phyloP scores from a whole-genome alignment of 2,113 vertebrate species.

The Numenius arquata region DNA sequence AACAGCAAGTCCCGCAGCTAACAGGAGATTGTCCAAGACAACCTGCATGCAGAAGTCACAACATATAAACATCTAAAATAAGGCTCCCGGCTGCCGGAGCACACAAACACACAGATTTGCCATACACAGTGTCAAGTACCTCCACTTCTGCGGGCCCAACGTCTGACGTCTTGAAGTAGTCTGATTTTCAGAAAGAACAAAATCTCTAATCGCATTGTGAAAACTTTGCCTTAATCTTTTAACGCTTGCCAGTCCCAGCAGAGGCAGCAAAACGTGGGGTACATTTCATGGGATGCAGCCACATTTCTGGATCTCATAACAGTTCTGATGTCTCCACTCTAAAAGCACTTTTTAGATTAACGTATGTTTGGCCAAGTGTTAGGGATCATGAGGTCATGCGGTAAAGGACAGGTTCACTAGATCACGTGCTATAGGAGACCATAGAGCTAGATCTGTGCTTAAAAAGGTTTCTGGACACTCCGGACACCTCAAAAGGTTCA shows the following conservation, averaged over 20 bases:
- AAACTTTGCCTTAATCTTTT: not conserved
- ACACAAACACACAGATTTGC: not conserved
- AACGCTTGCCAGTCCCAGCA: not conserved
- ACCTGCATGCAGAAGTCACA: not conserved
- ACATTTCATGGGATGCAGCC: not conserved
- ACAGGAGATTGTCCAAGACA: not conserved
- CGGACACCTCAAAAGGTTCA: not conserved
- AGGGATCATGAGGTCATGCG: not conserved
- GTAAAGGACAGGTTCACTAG: not conserved
- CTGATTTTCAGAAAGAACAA: not conserved
- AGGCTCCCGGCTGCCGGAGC: not conserved
- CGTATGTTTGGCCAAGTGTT: not conserved
- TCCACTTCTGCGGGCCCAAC: not conserved
- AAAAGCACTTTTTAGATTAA: not conserved
- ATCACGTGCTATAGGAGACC: fast-evolving
- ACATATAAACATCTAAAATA: not conserved
- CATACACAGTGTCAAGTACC: not conserved
- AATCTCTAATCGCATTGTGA: not conserved
- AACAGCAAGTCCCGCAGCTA: not conserved
- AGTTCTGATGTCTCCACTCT: not conserved
- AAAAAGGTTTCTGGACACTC: not conserved
- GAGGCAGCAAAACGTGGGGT: not conserved
- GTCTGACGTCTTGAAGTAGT: not conserved
- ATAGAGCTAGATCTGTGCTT: not conserved
- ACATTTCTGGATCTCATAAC: fast-evolving